Base-by-base conservation (phyloP, 2,113 vertebrate genomes). In the Limanda limanda region DNA sequence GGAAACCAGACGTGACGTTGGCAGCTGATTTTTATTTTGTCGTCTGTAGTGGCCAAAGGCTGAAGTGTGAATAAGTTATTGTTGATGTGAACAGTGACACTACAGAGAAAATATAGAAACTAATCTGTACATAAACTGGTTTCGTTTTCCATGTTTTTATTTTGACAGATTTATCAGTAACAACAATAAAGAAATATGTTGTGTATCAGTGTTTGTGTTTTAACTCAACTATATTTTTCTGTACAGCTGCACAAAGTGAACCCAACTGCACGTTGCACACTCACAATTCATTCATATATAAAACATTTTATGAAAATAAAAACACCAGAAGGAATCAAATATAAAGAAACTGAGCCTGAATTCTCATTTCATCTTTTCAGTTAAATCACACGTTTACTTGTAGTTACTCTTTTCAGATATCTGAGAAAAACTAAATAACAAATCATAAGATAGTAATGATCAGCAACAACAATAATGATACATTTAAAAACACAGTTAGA, bases 121-220 rank as follows among this genome's bases (percentile, higher is more conserved):
- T 56, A 68, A 77, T 78, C 18, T 52, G 51, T 35, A 27, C 24
- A 58, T 13, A 58, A 7, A 12, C 24, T 35, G 17, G 17, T 60
- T 20, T 90, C 31, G 81, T 78, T 68, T 92, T 83, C 84, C 84
- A 84, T 81, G 31, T 82, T 57, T 51, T 25, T 42, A 55, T 73
- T 83, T 85, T 78, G 82, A 85, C 68, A 60, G 47, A 66, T 92
- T 91, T 84, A 81, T 81, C 58, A 66, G 48, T 69, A 93, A 71
- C 78, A 83, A 85, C 76, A 85, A 83, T 88, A 88, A 83, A 90
- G 76, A 61, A 73, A 81, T 37, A 85, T 86, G 82, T 81, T 89
- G 87, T 79, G 65, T 77, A 86, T 88, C 68, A 74, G 21, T 55
- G 3, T 23, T 14, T 57, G 13, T 58, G 45, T 47, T 14, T 45